phyloP scores from a whole-genome alignment of 2,888 invertebrate genomes.

The Copidosoma aretas region DNA sequence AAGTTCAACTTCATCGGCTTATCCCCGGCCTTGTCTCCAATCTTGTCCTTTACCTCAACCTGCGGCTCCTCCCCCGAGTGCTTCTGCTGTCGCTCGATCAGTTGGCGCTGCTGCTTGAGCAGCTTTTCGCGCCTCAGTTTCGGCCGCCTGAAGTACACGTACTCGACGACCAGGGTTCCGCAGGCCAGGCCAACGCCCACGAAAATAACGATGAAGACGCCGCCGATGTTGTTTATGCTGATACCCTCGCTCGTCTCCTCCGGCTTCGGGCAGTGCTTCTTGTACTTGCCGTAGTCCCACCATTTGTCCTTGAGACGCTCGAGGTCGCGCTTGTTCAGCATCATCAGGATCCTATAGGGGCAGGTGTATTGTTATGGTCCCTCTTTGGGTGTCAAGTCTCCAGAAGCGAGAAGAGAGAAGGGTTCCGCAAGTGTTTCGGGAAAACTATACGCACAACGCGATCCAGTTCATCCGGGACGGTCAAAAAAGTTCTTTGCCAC shows the following conservation, averaged over 20 bases:
- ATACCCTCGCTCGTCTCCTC: slow-evolving; percentile 96
- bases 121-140: slow-evolving; percentile 1
- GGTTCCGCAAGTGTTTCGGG: too few relatives aligned
- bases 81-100: too few relatives aligned
- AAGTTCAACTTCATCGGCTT: slow-evolving; percentile 53
- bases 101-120: neutral
- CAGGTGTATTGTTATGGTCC: too few relatives aligned
- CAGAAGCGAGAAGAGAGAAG: too few relatives aligned
- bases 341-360: slow-evolving; percentile 78
- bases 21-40: too few relatives aligned
- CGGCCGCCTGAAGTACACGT: slow-evolving; percentile 89
- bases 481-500: too few relatives aligned
- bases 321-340: slow-evolving; percentile 89
- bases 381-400: too few relatives aligned
- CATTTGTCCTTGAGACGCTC: slow-evolving; percentile 95
- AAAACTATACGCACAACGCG: too few relatives aligned
- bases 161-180: slow-evolving; percentile 89
- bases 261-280: slow-evolving; percentile 80
- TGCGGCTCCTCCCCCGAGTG: too few relatives aligned
- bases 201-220: slow-evolving; percentile 96
- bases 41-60: too few relatives aligned
- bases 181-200: slow-evolving; percentile 93
- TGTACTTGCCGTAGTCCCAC: slow-evolving; percentile 90
- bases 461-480: too few relatives aligned
- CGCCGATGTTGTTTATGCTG: slow-evolving; percentile 96